Evolutionary conservation across 2,797 vertebrate genomes (phyloP), one percentile per base, ranked within the genome.

Genomic region (Merluccius polli): DNA sequence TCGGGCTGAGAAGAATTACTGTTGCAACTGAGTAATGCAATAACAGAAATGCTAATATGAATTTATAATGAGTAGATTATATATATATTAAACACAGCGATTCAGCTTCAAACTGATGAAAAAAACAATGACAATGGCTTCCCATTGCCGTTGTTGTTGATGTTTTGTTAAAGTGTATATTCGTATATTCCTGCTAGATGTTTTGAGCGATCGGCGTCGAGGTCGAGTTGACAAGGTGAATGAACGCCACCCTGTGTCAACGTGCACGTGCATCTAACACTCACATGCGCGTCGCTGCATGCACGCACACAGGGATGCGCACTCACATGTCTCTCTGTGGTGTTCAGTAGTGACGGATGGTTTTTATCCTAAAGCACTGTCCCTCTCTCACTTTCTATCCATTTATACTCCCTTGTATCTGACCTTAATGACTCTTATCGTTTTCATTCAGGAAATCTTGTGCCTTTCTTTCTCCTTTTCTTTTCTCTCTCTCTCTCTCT

Each of bases 191-290:
- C 21, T 73, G 73, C 70, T 21, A 79, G 65, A 72, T 27, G 1
- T 80, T 72, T 83, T 81, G 79, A 85, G 78, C 89, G 86, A 87
- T 89, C 89, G 87, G 88, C 88, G 88, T 90, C 88, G 89, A 89
- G 7, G 90, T 91, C 89, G 90, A 67, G 24, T 15, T 67, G 24
- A 27, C 41, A 67, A 29, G 24, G 24, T 67, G 24, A 67, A 30
- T 12, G n/a, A n/a, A 9, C 48, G 18, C 48, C 48, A 52, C 48
- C 18, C 48, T n/a, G 7, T 52, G 48, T n/a, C 48, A 52, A 29
- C 12, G 27, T 29, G 24, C 21, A 24, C 48, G 48, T 59, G 48
- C 24, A n/a, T 65, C 52, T 24, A 10, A 63, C 52, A 6, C 6
- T 18, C 52, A 63, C 52, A 16, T 63, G 52, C 13, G 9, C 9